phyloP scores from a whole-genome alignment of 2,113 vertebrate genomes.

The Sprattus sprattus region DNA sequence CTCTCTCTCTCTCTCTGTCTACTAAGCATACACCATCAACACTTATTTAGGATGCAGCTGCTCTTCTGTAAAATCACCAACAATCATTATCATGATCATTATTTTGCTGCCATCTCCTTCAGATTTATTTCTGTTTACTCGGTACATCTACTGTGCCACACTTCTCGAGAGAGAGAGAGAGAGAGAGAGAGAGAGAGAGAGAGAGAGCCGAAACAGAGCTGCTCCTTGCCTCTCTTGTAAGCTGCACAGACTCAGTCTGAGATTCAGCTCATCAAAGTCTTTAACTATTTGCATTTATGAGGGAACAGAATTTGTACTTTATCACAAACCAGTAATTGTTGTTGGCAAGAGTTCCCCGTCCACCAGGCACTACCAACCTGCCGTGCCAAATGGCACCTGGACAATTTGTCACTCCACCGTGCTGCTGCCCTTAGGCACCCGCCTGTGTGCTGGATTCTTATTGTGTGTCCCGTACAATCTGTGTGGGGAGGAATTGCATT shows the following conservation, averaged over 20 bases:
- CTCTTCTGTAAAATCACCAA: background rate
- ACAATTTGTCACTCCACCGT: background rate
- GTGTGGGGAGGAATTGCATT: background rate
- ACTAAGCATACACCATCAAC: background rate
- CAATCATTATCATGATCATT: background rate
- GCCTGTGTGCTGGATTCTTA: background rate
- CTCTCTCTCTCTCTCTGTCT: background rate
- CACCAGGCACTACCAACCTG: background rate
- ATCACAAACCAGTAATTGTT: background rate
- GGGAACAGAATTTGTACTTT: background rate
- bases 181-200: background rate
- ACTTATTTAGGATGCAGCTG: background rate
- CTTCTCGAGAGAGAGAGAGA: background rate
- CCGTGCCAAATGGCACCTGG: constrained; percentile 1
- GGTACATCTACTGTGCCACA: background rate
- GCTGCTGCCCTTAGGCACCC: background rate
- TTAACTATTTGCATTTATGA: background rate
- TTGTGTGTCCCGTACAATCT: background rate
- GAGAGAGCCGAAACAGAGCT: background rate
- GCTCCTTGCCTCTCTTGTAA: background rate
- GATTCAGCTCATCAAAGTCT: background rate
- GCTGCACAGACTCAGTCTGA: background rate
- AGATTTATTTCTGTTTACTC: background rate
- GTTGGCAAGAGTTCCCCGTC: background rate
- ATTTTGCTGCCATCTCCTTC: background rate